A percentile compares a stretch with the other conserved stretches of the same genome.
Evolutionary conservation across 2,797 vertebrate genomes (phyloP).

Genomic region (Scolopax rusticola): DNA sequence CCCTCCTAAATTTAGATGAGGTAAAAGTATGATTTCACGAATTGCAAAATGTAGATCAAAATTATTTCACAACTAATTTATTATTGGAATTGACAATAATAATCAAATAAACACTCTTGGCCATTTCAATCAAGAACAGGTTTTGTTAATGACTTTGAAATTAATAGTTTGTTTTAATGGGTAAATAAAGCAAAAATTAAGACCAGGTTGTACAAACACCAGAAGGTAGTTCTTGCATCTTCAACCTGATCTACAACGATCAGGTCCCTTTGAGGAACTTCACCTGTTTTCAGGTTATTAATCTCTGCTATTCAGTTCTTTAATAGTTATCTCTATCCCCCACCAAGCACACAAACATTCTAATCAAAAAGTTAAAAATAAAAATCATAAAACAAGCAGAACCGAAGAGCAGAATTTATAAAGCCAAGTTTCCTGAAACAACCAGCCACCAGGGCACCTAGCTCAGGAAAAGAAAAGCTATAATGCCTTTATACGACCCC

Average conservation of each 20-base stretch:
- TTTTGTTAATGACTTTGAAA: background rate
- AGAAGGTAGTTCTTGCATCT: fast-evolving
- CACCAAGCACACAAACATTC: background rate
- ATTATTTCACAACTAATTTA: background rate
- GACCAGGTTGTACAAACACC: background rate
- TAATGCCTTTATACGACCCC: background rate
- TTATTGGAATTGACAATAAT: background rate
- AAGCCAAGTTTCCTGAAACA: background rate
- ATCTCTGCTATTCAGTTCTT: background rate
- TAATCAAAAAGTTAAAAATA: background rate
- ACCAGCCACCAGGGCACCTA: background rate
- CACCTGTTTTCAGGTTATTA: background rate
- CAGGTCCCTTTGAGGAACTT: background rate
- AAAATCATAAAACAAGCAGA: background rate
- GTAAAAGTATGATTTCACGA: background rate
- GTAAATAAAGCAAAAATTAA: background rate
- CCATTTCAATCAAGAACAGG: background rate
- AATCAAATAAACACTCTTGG: background rate
- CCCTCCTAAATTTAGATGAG: background rate
- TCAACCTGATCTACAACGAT: background rate
- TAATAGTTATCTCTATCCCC: background rate
- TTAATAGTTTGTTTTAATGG: background rate
- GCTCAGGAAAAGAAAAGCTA: background rate
- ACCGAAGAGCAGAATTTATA: background rate
- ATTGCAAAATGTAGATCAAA: background rate